phyloP scores from a whole-genome alignment of 2,888 invertebrate genomes.

The Campaea margaritaria region DNA sequence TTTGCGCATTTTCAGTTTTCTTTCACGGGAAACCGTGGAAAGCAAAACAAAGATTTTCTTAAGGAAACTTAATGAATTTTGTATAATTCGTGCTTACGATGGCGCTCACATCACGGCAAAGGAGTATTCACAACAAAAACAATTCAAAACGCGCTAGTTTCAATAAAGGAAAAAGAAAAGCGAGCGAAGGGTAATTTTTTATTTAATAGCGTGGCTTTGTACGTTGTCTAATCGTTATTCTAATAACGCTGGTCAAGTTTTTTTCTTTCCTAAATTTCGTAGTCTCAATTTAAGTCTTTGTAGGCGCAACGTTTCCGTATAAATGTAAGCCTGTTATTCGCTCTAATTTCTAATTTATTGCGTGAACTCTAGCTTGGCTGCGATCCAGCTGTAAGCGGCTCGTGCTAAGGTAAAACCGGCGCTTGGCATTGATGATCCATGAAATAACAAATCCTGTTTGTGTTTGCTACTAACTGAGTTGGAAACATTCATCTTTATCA shows the following conservation, averaged over 20 bases:
- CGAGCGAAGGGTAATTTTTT: constrained; percentile 67
- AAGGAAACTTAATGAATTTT: neutral
- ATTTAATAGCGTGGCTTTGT: constrained; percentile 15
- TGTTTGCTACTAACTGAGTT: constrained; percentile 7
- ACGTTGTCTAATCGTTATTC: neutral
- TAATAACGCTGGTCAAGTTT: neutral
- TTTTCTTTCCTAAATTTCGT: neutral
- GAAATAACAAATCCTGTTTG: constrained; percentile 6
- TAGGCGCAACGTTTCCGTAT: neutral
- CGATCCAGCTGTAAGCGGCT: constrained; percentile 49
- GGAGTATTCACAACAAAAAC: constrained; percentile 79
- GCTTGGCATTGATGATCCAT: constrained; percentile 27
- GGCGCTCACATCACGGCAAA: constrained; percentile 76
- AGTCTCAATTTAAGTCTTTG: no score
- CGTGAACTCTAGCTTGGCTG: constrained; percentile 51
- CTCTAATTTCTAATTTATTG: constrained; percentile 18
- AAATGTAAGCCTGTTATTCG: neutral
- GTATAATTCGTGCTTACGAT: constrained; percentile 45
- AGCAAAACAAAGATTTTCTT: neutral
- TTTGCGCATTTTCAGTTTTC: no score
- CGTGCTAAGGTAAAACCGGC: constrained; percentile 57
- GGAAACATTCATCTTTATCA: neutral
- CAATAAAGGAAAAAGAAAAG: constrained; percentile 72
- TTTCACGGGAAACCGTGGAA: no score
- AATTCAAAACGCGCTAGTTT: constrained; percentile 74